Evolutionary conservation across 1,140 invertebrate genomes (phyloP), one percentile per base, ranked within the genome.

Genomic region (Thaumetopoea pityocampa): DNA sequence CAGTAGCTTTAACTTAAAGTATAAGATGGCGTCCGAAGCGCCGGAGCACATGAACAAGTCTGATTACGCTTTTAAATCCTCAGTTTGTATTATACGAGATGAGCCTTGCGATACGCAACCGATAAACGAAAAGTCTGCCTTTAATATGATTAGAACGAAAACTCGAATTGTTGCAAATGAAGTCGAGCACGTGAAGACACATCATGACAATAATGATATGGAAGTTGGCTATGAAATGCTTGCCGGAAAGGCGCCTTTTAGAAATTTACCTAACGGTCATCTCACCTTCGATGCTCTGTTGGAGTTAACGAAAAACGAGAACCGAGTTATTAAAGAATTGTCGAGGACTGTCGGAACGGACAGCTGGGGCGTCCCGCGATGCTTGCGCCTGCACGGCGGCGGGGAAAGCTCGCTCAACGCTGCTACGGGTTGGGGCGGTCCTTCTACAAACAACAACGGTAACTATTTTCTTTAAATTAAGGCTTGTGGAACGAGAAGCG

Each of bases 391-490:
- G n/a, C 82, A 86, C 24, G 93, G 93, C 26, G 92, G 93, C 12
- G 93, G 92, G 19, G 92, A 94, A 70, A 93, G 89, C 73, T 92
- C 92, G 11, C 86, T 93, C 28, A 93, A 92, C 67, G 90, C 89
- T 54, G 89, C 89, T 34, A 89, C 89, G 20, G 91, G 90, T 43
- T 93, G 92, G 92, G 92, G 90, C 24, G 89, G 91, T 28, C 88
- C 90, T 22, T 90, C 91, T 51, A 89, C 89, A 47, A 91, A 90
- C 65, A 92, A 90, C 55, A 52, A 42, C 61, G 70, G 76, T 82
- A 70, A 66, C 30, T 30, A 7, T n/a, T n/a, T n/a, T n/a, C n/a
- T n/a, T n/a, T n/a, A n/a, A n/a, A n/a, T n/a, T n/a, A n/a, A n/a
- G n/a, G n/a, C n/a, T n/a, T n/a, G n/a, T n/a, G n/a, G n/a, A n/a